Evolutionary conservation across 2,797 vertebrate species (phyloP).

Genomic region (Varecia variegata): DNA sequence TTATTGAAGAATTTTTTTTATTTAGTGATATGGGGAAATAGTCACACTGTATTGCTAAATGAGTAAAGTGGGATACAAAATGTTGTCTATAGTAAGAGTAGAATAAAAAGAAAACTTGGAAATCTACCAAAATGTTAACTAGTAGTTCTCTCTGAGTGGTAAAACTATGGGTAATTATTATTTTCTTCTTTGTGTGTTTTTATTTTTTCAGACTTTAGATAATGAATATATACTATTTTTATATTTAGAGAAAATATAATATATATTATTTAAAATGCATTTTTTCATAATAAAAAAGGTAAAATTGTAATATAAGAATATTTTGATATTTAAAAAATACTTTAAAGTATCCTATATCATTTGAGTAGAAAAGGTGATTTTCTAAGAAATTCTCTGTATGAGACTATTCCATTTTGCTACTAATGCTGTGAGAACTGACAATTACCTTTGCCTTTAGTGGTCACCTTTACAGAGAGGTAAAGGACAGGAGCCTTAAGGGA

Average conservation of each 20-base stretch:
- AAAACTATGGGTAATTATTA: neutral
- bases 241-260: neutral
- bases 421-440: constrained; percentile 34
- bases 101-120: neutral
- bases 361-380: neutral
- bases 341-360: neutral
- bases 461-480: constrained; percentile 4
- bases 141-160: neutral
- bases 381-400: neutral
- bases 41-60: neutral
- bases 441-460: neutral
- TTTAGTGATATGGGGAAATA: neutral
- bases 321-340: neutral
- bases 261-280: neutral
- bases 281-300: constrained; percentile 29
- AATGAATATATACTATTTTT: neutral
- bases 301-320: neutral
- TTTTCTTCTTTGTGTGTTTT: neutral
- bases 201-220: neutral
- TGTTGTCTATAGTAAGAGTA: neutral
- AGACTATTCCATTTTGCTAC: neutral
- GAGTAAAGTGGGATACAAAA: neutral
- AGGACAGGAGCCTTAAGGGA: neutral
- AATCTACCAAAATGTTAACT: neutral
- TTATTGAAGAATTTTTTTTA: neutral